phyloP scores from a whole-genome alignment of 2,888 invertebrate genomes.

The Mesoligia furuncula region DNA sequence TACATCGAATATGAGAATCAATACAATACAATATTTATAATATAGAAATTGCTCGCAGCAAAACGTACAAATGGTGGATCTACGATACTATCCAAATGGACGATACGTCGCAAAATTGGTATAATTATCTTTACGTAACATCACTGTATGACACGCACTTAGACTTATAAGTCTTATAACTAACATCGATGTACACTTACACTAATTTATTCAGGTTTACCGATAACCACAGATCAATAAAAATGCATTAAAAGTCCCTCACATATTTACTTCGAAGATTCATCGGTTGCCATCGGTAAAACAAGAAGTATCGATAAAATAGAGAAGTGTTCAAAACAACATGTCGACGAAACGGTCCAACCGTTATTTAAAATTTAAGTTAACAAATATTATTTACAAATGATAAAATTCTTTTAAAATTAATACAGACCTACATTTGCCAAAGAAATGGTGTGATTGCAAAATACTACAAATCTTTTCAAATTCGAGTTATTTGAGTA shows the following conservation, averaged over 20 bases:
- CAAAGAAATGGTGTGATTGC: constrained; percentile 54
- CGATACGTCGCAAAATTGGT: constrained; percentile 22
- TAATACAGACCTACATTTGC: constrained; percentile 39
- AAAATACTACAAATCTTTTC: not conserved
- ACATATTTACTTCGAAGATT: not conserved
- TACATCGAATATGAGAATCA: constrained; percentile 16
- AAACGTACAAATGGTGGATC: constrained; percentile 9
- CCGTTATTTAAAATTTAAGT: constrained; percentile 30
- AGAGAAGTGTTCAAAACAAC: constrained; percentile 43
- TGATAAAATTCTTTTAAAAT: constrained; percentile 12
- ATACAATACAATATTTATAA: constrained; percentile 9
- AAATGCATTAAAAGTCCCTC: constrained; percentile 30
- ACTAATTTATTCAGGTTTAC: constrained; percentile 22
- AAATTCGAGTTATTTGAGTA: constrained; percentile 5
- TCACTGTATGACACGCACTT: constrained; percentile 33
- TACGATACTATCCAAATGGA: constrained; percentile 14
- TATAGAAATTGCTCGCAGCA: constrained; percentile 35
- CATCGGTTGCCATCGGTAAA: constrained; percentile 12
- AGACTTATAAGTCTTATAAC: constrained; percentile 5
- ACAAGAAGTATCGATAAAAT: constrained; percentile 19
- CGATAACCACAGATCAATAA: constrained; percentile 15
- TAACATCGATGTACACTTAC: constrained; percentile 50
- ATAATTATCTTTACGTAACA: constrained; percentile 15
- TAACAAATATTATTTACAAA: constrained; percentile 51
- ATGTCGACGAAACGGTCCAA: constrained; percentile 44